Conservation (phyloP, 2,888 invertebrate species). For the Odontocerum albicorne region DNA sequence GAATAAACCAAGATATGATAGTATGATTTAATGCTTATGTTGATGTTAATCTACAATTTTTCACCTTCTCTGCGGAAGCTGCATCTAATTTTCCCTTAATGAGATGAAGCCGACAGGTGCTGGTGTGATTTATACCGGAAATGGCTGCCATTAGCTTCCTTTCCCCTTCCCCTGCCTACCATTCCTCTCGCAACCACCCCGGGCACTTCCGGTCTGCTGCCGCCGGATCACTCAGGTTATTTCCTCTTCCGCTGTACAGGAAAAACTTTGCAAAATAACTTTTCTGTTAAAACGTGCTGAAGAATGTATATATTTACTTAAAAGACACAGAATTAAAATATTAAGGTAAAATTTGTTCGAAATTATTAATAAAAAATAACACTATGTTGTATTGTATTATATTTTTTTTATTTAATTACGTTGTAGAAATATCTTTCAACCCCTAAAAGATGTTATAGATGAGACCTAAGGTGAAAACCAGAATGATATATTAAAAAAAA, state of each 20-base stretch:
- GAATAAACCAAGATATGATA: too few species aligned
- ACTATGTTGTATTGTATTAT: too few species aligned
- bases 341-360: too few species aligned
- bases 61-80: too few species aligned
- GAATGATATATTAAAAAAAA: too few species aligned
- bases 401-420: too few species aligned
- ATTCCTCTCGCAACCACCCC: not conserved
- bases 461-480: too few species aligned
- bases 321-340: too few species aligned
- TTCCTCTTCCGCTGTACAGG: slow-evolving; percentile 1
- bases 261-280: too few species aligned
- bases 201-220: not conserved
- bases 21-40: not conserved
- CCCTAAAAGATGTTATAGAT: too few species aligned
- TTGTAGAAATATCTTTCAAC: too few species aligned
- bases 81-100: slow-evolving; percentile 3
- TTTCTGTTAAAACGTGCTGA: not conserved
- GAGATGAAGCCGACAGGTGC: slow-evolving; percentile 13
- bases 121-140: slow-evolving; percentile 8
- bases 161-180: not conserved
- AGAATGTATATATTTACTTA: not conserved
- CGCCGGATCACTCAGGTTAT: not conserved
- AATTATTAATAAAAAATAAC: too few species aligned
- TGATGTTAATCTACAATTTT: not conserved
- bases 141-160: slow-evolving; percentile 8